Evolutionary conservation across 2,888 invertebrate genomes (phyloP), one percentile per base, ranked within the genome.

Genomic region (Latrodectus hesperus): DNA sequence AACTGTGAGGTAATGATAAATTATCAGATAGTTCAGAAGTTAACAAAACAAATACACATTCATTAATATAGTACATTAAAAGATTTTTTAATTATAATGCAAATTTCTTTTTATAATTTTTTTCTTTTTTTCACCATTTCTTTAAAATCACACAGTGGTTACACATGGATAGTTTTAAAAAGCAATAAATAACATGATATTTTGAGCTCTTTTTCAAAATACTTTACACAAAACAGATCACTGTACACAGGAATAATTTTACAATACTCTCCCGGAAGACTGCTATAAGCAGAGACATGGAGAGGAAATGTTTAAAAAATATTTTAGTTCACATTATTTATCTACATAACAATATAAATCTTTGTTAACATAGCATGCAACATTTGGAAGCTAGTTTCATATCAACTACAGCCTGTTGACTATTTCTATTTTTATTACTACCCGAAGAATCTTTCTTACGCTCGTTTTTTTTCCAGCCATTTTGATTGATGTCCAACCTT

Each of bases 401-500:
- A 71, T 89, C 89, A 55, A 86, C 86, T 74, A 89, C 88, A 38
- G 88, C 84, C 60, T 87, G 88, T 55, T 88, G 88, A 68, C 77
- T 81, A 38, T 80, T 75, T 10, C 75, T 76, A 60, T 51, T 73
- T 26, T 80, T 55, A 11, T 64, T 60, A 51, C 79, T 70, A 52
- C 72, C 78, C 72, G 84, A 78, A 53, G 74, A 55, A 60, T 88
- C 88, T 51, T 73, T 75, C 51, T 83, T 85, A 4, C 82, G 53
- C 65, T 88, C 87, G 38, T 84, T 89, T 67, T 90, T 89, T 68
- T 88, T 89, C 87, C 90, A 88, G 12, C 90, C 90, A 81, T 90
- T 90, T 74, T 90, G 90, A 68, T 90, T 90, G 51, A 90, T 90
- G 68, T 90, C 90, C 17, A 90, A 84, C 51, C 84, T 80, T 16